Conservation (phyloP, 2,888 invertebrate genomes). For the Melanostoma scalare region DNA sequence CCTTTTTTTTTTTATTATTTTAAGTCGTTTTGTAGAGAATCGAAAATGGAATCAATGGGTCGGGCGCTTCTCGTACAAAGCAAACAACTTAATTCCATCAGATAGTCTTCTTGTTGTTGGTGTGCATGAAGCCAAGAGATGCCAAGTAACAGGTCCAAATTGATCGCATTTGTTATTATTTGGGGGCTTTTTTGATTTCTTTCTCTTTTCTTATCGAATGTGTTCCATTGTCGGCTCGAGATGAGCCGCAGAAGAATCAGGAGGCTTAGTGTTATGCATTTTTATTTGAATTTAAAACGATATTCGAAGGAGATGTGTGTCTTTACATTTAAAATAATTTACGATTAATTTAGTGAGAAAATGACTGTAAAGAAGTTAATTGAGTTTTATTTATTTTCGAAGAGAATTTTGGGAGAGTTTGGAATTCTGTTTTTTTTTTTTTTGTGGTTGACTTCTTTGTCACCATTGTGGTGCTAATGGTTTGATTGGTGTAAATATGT, state of each 20-base stretch:
- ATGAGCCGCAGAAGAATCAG: slow-evolving; percentile 42
- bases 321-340: slow-evolving; percentile 67
- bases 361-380: slow-evolving; percentile 56
- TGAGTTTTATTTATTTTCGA: slow-evolving; percentile 62
- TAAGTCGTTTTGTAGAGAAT: slow-evolving; percentile 52
- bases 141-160: slow-evolving; percentile 63
- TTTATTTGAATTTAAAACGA: slow-evolving; percentile 55
- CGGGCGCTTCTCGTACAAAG: slow-evolving; percentile 71
- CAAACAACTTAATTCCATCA: slow-evolving; percentile 73
- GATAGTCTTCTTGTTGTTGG: slow-evolving; percentile 54
- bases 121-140: not conserved
- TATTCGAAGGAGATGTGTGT: slow-evolving; percentile 23
- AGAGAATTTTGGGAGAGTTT: not conserved
- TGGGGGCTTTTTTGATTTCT: slow-evolving; percentile 51
- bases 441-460: slow-evolving; percentile 13
- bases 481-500: not conserved
- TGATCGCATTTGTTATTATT: slow-evolving; percentile 71
- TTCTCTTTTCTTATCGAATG: slow-evolving; percentile 19
- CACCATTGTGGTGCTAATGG: slow-evolving; percentile 5
- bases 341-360: slow-evolving; percentile 56
- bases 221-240: slow-evolving; percentile 35
- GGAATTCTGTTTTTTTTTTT: not conserved
- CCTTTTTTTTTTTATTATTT: slow-evolving; percentile 12
- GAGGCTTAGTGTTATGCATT: slow-evolving; percentile 58
- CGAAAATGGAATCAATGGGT: slow-evolving; percentile 71